Conservation (phyloP, 2,113 vertebrate genomes). For the Furnarius figulus region DNA sequence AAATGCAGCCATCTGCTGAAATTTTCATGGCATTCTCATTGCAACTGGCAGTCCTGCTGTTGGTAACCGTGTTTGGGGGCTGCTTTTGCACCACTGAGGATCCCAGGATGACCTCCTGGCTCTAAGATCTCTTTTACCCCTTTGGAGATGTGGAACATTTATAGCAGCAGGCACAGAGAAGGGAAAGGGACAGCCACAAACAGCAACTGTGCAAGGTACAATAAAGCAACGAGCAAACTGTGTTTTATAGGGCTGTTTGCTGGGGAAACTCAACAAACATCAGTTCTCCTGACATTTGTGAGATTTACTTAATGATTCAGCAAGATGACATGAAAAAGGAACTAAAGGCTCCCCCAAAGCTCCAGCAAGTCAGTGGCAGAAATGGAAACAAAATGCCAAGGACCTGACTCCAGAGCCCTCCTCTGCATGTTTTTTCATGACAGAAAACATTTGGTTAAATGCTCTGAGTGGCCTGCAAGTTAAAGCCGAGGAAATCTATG, state of each 20-base stretch:
- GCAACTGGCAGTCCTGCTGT: not conserved
- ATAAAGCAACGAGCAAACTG: not conserved
- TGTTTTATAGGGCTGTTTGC: not conserved
- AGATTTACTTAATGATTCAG: not conserved
- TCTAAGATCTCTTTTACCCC: not conserved
- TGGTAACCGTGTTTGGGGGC: not conserved
- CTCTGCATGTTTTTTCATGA: not conserved
- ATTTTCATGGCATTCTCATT: not conserved
- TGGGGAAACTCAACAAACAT: not conserved
- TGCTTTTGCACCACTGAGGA: not conserved
- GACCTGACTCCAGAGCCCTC: not conserved
- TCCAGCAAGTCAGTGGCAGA: not conserved
- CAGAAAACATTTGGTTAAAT: constrained; percentile 31
- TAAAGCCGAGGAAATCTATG: constrained; percentile 50
- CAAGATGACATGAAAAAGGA: not conserved
- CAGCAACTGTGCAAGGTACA: not conserved
- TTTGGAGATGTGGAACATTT: not conserved
- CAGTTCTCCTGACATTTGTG: not conserved
- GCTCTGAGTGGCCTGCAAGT: not conserved
- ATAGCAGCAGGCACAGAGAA: not conserved
- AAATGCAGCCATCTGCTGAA: not conserved
- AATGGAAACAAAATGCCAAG: not conserved
- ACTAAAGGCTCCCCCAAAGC: not conserved
- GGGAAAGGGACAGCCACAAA: not conserved
- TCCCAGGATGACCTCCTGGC: not conserved